Evolutionary conservation across 2,113 vertebrate species (phyloP).

Genomic region (Notothenia coriiceps): DNA sequence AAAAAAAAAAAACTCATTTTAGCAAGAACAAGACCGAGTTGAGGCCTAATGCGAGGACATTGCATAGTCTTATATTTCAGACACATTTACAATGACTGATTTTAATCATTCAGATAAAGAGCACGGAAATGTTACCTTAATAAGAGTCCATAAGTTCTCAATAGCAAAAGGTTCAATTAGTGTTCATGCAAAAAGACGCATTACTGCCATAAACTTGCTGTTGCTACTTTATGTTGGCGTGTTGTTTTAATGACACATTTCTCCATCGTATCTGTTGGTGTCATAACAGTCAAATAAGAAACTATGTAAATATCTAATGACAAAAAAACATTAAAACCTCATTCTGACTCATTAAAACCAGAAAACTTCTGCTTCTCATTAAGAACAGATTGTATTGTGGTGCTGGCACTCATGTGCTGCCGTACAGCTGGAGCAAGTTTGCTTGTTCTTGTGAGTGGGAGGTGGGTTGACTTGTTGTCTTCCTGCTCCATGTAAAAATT

Average conservation of each 20-base stretch:
- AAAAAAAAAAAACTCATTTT: not conserved
- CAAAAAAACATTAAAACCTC: not conserved
- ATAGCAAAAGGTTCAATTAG: no score
- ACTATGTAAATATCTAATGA: not conserved
- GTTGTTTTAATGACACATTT: not conserved
- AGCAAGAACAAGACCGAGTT: not conserved
- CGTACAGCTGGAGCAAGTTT: conserved; percentile 29
- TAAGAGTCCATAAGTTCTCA: not conserved
- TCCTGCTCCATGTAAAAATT: conserved; percentile 44
- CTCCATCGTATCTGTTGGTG: not conserved
- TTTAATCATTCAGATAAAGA: conserved; percentile 15
- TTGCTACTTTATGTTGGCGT: not conserved
- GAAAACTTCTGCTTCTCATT: not conserved
- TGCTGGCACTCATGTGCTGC: conserved; percentile 9
- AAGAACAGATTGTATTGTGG: conserved; percentile 4
- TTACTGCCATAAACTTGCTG: not conserved
- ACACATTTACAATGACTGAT: not conserved
- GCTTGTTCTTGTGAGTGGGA: conserved; percentile 58
- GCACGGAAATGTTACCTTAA: not conserved
- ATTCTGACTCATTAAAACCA: no score
- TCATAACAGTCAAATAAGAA: not conserved
- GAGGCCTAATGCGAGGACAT: conserved; percentile 10
- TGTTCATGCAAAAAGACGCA: no score
- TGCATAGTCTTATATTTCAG: not conserved
- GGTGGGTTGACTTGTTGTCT: conserved; percentile 55